phyloP scores from a whole-genome alignment of 92 coral and sea anemone genomes.

The Zoanthus gigantus region DNA sequence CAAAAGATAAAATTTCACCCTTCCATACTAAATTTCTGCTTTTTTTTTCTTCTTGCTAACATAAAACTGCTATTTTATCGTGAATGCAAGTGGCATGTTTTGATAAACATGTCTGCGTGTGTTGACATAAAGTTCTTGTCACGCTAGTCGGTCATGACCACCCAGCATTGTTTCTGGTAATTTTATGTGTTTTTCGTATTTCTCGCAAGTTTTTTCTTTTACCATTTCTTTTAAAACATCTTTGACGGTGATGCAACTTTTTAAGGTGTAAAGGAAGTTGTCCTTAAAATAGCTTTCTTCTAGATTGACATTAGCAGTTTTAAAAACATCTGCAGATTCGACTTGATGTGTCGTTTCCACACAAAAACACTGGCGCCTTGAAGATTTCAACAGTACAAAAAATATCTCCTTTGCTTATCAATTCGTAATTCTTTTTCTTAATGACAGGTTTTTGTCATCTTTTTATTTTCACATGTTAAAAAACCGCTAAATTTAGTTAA shows the following conservation, averaged over 20 bases:
- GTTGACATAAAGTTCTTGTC: conserved; percentile 40
- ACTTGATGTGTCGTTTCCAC: conserved; percentile 14
- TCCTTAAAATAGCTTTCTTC: not conserved
- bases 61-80: conserved; percentile 27
- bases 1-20: conserved; percentile 6
- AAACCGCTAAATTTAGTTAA: not conserved
- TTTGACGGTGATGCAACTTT: not conserved
- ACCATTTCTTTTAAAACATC: not conserved
- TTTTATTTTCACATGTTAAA: conserved; percentile 20
- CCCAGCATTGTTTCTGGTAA: conserved; percentile 7
- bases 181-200: conserved; percentile 1
- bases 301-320: not conserved
- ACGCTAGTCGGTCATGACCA: conserved; percentile 38
- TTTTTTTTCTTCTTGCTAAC: conserved; percentile 25
- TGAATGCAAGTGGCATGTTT: conserved; percentile 37
- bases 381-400: conserved; percentile 1
- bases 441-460: not conserved
- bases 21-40: conserved; percentile 12
- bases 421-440: not conserved
- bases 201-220: not conserved
- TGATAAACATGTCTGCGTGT: conserved; percentile 29
- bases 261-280: not conserved
- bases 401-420: not conserved
- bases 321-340: not conserved
- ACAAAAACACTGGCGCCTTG: conserved; percentile 48